Percentiles rank a stretch among this genome's conserved stretches.
These are phyloP conservation scores for Notoglanidium macrostoma DNA, from an alignment of 2,797 vertebrate species.

Conservation along the genomic window DNA sequence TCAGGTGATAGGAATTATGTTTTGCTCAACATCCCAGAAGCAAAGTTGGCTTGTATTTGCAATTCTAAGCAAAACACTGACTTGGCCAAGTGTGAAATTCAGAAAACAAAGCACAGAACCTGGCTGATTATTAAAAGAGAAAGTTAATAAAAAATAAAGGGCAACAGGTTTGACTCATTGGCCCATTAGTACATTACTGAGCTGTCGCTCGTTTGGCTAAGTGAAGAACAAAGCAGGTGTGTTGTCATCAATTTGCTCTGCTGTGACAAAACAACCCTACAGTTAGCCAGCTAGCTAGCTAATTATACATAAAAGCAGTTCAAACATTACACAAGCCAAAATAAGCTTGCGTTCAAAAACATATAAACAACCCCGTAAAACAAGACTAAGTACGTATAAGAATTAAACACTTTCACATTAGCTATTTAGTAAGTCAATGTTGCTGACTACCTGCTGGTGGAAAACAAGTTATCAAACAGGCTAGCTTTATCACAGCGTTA, in stretches of 20 bases:
- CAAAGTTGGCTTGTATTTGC: background rate
- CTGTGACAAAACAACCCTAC: constrained; percentile 10
- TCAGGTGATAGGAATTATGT: background rate
- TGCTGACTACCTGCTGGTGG: background rate
- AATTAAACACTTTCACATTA: background rate
- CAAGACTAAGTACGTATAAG: background rate
- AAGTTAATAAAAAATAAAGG: background rate
- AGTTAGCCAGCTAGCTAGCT: constrained; percentile 1
- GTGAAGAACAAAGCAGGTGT: constrained; percentile 36
- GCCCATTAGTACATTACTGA: background rate
- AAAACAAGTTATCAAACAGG: constrained; percentile 20
- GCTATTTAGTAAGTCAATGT: too few species aligned
- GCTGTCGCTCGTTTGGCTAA: background rate
- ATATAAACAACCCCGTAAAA: background rate
- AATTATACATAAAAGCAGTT: background rate
- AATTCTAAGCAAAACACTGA: background rate
- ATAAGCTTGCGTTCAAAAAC: background rate
- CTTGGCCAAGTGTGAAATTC: background rate
- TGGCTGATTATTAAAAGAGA: background rate
- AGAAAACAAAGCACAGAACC: background rate
- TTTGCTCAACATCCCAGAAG: background rate
- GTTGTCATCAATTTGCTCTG: constrained; percentile 24
- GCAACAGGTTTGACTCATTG: background rate
- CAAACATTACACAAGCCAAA: background rate
- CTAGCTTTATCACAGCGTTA: constrained; percentile 17